Base-by-base conservation (phyloP, 2,797 vertebrate species). In the Spinus pinus region DNA sequence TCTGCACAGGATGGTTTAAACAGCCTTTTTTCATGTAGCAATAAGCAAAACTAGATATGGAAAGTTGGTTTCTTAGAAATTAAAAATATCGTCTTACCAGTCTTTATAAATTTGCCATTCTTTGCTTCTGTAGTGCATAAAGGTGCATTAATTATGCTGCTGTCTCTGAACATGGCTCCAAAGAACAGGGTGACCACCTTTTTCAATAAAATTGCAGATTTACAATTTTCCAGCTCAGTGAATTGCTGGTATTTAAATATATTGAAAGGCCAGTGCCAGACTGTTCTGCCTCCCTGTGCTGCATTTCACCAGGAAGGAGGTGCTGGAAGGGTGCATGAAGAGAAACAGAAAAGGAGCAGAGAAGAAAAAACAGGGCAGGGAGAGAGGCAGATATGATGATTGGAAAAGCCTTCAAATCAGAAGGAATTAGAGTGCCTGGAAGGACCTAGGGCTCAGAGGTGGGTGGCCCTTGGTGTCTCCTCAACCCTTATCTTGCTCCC, bases 141-240 rank as follows among this genome's bases (percentile, higher is more conserved):
- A 42, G 35, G 56, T 92, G 50, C 70, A 95, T 96, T 96, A 96
- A 96, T 96, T 97, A 96, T 89, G 49, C 39, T 7, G 7, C 89
- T 90, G 78, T 93, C 85, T 93, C 91, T 86, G 89, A 96, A 96
- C 74, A 86, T 57, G 54, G 65, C 70, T 96, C 70, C 66, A 87
- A 95, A 89, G 85, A 96, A 94, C 41, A 84, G 60, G 60, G 66
- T 92, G 88, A 93, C 69, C 78, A 96, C 72, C 93, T 95, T 95
- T 94, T 93, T 60, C 77, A 96, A 96, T 94, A 95, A 94, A 97
- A 96, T 93, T 95, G 85, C 75, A 95, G 84, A 96, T 96, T 96
- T 95, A 96, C 83, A 96, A 97, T 97, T 97, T 97, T 96, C 94
- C 94, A 96, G 93, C 85, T 97, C 94, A 96, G 46, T 97, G 95